phyloP scores from a whole-genome alignment of 30 jellyfish, hydroid and myxozoan species.

The Mastigias papua region DNA sequence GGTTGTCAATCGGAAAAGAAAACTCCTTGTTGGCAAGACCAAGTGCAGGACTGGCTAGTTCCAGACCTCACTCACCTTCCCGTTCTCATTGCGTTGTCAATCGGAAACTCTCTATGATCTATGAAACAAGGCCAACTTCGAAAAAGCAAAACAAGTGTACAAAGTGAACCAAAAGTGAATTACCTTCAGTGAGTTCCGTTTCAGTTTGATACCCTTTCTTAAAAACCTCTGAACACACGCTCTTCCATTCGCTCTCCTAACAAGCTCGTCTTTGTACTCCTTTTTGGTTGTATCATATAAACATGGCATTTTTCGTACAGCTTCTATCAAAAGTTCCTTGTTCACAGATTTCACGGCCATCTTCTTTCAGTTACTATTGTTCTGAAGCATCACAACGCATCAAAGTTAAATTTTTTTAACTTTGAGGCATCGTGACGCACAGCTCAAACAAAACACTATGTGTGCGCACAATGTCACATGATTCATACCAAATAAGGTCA shows the following conservation, averaged over 20 bases:
- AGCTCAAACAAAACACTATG: constrained; percentile 17
- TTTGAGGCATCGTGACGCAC: constrained; percentile 18
- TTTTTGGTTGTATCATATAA: constrained; percentile 44
- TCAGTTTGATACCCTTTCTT: constrained; percentile 4
- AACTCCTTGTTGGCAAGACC: no score
- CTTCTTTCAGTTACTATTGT: constrained; percentile 1
- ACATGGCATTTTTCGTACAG: constrained; percentile 35
- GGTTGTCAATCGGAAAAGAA: no score
- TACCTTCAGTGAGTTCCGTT: not conserved
- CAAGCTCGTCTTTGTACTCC: constrained; percentile 37
- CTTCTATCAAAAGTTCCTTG: constrained; percentile 35
- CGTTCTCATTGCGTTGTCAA: no score
- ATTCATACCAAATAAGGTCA: not conserved
- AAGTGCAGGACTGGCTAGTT: no score
- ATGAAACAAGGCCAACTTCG: not conserved
- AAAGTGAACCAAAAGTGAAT: not conserved
- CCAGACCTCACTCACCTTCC: no score
- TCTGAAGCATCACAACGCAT: constrained; percentile 41
- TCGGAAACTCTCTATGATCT: no score
- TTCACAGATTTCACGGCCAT: constrained; percentile 11
- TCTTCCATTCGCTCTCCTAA: constrained; percentile 35
- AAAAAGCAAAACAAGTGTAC: not conserved
- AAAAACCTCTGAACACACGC: constrained; percentile 13
- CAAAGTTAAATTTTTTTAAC: not conserved
- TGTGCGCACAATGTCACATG: not conserved